Evolutionary conservation across 1,140 invertebrate species (phyloP).

Genomic region (Drosophila parabipectinata): DNA sequence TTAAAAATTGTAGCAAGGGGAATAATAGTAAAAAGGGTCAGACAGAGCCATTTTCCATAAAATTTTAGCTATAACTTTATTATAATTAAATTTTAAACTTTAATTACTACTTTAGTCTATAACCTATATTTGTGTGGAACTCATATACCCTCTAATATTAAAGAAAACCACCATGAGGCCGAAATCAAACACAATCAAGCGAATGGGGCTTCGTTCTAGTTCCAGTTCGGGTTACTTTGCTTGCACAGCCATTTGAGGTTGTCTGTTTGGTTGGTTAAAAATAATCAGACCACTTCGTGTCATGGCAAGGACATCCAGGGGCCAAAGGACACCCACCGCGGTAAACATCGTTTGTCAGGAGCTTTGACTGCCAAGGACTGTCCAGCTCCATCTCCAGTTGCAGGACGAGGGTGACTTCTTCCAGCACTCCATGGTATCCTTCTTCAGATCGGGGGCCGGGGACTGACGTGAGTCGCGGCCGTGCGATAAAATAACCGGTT

Average conservation of each 20-base stretch:
- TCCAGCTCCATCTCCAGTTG: constrained; percentile 6
- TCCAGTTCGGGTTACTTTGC: constrained; percentile 46
- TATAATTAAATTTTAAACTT: no score
- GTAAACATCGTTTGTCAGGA: constrained; percentile 80
- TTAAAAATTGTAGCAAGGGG: no score
- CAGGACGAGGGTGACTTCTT: background rate
- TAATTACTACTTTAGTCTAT: background rate
- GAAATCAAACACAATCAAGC: constrained; percentile 80
- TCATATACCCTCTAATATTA: background rate
- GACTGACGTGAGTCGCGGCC: constrained; percentile 50
- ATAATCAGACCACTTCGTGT: constrained; percentile 68
- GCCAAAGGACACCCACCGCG: constrained; percentile 34
- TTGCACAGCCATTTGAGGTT: constrained; percentile 54
- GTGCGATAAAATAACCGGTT: constrained; percentile 61
- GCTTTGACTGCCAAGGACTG: constrained; percentile 55
- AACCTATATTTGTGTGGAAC: background rate
- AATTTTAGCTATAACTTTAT: no score
- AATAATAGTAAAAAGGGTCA: no score
- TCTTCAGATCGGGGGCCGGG: constrained; percentile 2
- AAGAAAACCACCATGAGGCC: constrained; percentile 10
- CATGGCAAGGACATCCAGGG: constrained; percentile 50
- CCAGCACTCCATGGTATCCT: background rate
- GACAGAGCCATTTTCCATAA: no score
- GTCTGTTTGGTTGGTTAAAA: constrained; percentile 70
- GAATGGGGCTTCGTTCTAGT: constrained; percentile 68